Percentiles rank a stretch among this genome's conserved stretches.
These are phyloP conservation scores for Oryzaephilus surinamensis DNA, from an alignment of 1,140 invertebrate genomes.

Conservation along the genomic window DNA sequence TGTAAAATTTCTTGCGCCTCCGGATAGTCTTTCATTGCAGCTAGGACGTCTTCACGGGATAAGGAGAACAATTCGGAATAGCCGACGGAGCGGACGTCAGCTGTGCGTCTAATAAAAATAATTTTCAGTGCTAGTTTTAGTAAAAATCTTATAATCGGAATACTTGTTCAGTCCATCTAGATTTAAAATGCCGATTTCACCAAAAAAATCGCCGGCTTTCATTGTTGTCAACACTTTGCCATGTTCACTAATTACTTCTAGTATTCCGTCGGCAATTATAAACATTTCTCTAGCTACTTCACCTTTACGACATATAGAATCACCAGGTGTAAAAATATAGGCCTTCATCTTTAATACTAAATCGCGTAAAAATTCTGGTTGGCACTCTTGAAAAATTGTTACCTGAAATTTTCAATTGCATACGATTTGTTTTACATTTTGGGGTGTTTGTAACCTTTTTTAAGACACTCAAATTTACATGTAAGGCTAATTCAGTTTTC, in stretches of 20 bases:
- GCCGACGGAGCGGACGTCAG: slow-evolving; percentile 89
- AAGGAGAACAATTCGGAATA: slow-evolving; percentile 93
- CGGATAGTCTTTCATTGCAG: slow-evolving; percentile 93
- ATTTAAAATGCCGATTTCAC: slow-evolving; percentile 94
- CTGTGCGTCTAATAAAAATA: slow-evolving; percentile 62
- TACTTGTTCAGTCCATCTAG: slow-evolving; percentile 93
- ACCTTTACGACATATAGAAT: slow-evolving; percentile 90
- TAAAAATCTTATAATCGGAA: slow-evolving; percentile 31
- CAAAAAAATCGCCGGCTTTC: slow-evolving; percentile 96
- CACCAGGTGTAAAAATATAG: slow-evolving; percentile 94
- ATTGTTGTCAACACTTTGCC: slow-evolving; percentile 89
- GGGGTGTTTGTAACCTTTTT: too few species aligned
- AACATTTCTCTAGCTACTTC: slow-evolving; percentile 86
- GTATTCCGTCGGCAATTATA: slow-evolving; percentile 92
- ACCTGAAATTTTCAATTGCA: too few species aligned
- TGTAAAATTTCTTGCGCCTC: slow-evolving; percentile 91
- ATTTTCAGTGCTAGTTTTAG: neutral
- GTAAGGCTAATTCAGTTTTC: slow-evolving; percentile 90
- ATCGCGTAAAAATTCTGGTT: slow-evolving; percentile 94
- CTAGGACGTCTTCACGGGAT: slow-evolving; percentile 87
- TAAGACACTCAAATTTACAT: slow-evolving; percentile 89
- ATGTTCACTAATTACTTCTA: slow-evolving; percentile 91
- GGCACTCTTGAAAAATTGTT: slow-evolving; percentile 88
- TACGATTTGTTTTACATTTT: slow-evolving; percentile 27
- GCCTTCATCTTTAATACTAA: slow-evolving; percentile 96